Conservation (phyloP, 2,113 vertebrate genomes). For the Gasterosteus aculeatus region DNA sequence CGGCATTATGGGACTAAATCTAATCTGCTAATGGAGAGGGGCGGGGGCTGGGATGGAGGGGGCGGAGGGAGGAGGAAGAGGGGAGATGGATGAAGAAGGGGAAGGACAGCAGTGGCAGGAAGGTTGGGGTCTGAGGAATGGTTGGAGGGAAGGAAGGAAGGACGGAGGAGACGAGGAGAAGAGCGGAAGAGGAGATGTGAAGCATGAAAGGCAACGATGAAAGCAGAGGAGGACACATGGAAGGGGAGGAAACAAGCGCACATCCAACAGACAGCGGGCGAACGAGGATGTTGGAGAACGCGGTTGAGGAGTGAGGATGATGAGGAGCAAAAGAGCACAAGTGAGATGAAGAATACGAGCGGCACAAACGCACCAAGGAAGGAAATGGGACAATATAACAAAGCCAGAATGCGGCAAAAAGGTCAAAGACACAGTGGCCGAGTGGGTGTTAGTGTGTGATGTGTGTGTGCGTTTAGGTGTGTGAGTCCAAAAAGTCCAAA, state of each 20-base stretch:
- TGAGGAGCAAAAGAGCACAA: neutral
- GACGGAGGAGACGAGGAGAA: constrained; percentile 7
- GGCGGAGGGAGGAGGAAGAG: constrained; percentile 29
- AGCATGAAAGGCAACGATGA: neutral
- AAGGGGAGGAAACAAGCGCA: neutral
- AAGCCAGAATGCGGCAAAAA: constrained; percentile 15
- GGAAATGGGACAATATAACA: neutral
- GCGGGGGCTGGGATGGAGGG: constrained; percentile 31
- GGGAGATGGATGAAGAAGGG: constrained; percentile 37
- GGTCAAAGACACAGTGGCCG: constrained; percentile 25
- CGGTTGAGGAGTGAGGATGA: neutral
- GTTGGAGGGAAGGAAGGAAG: constrained; percentile 22
- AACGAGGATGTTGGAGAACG: neutral
- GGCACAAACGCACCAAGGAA: neutral
- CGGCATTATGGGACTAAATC: constrained; percentile 79
- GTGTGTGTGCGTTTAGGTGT: constrained; percentile 34
- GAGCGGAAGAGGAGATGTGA: neutral
- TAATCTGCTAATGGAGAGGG: constrained; percentile 80
- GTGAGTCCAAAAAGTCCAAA: neutral
- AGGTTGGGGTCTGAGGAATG: constrained; percentile 37
- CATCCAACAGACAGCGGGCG: neutral
- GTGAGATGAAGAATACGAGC: neutral
- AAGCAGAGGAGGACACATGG: neutral
- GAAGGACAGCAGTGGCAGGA: constrained; percentile 31
- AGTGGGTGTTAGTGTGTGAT: constrained; percentile 17